A percentile compares a stretch with the other conserved stretches of the same genome.
Evolutionary conservation across 1,140 invertebrate species (phyloP).

Genomic region (Listronotus oregonensis): DNA sequence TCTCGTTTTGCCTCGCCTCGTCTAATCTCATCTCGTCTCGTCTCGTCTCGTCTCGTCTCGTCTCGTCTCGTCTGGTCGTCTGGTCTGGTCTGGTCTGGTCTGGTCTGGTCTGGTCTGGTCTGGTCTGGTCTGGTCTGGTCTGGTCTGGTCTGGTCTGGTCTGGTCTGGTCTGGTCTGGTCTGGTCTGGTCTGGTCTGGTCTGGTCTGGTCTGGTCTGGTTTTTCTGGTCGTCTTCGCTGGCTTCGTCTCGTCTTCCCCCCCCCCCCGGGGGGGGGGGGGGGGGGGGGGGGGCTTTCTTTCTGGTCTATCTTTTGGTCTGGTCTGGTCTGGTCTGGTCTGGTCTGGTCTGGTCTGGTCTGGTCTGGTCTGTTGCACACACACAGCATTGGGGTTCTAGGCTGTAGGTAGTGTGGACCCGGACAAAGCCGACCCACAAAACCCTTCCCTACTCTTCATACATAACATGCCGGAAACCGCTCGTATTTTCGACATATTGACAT

Average conservation of each 20-base stretch:
- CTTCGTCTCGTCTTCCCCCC: not conserved
- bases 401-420: not conserved
- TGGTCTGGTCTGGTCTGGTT: slow-evolving; percentile 4
- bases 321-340: slow-evolving; percentile 5
- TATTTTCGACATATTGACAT: no score
- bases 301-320: slow-evolving; percentile 1
- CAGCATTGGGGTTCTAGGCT: not conserved
- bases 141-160: slow-evolving; percentile 5
- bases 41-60: not conserved
- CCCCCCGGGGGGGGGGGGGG: not conserved
- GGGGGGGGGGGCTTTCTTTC: not conserved
- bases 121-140: slow-evolving; percentile 5
- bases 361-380: no score
- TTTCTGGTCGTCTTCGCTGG: not conserved
- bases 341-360: slow-evolving; percentile 5
- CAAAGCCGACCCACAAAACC: no score
- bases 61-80: not conserved
- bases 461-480: no score
- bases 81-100: slow-evolving; percentile 5
- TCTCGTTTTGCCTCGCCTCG: not conserved
- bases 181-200: slow-evolving; percentile 5
- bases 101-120: slow-evolving; percentile 5
- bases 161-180: slow-evolving; percentile 3
- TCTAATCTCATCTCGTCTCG: not conserved
- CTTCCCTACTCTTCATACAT: no score